A percentile compares a stretch with the other conserved stretches of the same genome.
Conservation (phyloP, 2,113 vertebrate species). For the Gulo gulo region DNA sequence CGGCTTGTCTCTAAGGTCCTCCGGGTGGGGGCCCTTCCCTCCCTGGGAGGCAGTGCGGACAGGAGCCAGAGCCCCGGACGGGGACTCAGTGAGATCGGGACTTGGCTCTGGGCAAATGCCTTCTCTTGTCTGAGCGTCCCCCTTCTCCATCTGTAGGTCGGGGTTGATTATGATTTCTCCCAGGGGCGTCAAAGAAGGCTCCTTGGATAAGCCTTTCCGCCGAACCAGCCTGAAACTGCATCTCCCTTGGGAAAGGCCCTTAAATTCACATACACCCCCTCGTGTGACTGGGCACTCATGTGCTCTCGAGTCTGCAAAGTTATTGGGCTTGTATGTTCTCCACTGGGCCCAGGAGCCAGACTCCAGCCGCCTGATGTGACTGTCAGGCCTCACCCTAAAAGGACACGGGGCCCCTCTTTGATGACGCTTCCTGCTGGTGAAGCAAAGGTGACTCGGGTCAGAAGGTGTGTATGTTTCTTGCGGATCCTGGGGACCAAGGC, state of each 20-base stretch:
- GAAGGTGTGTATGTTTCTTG: rapidly evolving
- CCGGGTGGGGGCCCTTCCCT: not conserved
- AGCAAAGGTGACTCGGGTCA: not conserved
- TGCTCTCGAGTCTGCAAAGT: not conserved
- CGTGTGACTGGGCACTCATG: rapidly evolving
- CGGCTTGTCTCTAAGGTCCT: not conserved
- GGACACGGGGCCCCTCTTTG: not conserved
- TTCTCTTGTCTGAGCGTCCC: not conserved
- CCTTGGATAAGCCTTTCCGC: rapidly evolving
- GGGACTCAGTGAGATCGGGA: not conserved
- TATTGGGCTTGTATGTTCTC: too few relatives aligned
- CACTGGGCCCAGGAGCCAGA: not conserved
- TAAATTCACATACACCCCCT: not conserved
- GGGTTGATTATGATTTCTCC: too few relatives aligned
- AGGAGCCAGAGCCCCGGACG: not conserved
- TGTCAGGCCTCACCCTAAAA: not conserved
- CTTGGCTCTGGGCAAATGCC: not conserved
- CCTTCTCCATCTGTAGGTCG: rapidly evolving
- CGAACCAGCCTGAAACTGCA: rapidly evolving
- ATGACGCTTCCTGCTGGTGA: rapidly evolving
- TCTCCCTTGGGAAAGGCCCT: not conserved
- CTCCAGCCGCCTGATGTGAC: not conserved
- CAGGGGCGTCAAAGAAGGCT: not conserved
- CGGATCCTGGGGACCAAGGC: rapidly evolving
- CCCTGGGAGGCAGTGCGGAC: not conserved